A percentile compares a stretch with the other conserved stretches of the same genome.
These are phyloP conservation scores for Tichodroma muraria DNA, from an alignment of 2,113 vertebrate species.

Conservation along the genomic window DNA sequence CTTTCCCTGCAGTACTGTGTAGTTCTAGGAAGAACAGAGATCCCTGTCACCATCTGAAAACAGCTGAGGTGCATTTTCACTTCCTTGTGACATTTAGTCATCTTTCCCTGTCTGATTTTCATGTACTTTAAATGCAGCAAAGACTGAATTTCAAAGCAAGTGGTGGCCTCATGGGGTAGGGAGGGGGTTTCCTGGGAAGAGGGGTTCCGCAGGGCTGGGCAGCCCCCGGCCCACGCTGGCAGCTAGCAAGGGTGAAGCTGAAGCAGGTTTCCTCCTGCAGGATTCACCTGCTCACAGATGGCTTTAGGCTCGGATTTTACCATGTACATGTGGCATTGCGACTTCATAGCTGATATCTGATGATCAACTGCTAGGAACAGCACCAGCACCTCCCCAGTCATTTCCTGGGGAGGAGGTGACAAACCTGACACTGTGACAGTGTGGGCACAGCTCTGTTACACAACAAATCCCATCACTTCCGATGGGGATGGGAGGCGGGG, in stretches of 20 bases:
- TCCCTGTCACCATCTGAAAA: neutral
- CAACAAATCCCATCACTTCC: neutral
- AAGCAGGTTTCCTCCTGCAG: neutral
- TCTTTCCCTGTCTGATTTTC: neutral
- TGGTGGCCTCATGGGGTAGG: accelerated
- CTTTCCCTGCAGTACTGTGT: neutral
- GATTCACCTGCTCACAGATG: neutral
- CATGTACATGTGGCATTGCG: neutral
- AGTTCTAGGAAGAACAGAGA: neutral
- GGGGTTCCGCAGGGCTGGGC: accelerated
- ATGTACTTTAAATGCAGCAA: neutral
- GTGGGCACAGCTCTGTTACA: neutral
- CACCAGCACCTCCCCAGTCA: neutral
- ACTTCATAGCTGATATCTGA: neutral
- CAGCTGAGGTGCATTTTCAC: neutral
- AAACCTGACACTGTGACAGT: neutral
- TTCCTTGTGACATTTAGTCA: neutral
- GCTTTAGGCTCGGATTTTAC: neutral
- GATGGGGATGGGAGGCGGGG: accelerated
- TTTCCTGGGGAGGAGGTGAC: neutral
- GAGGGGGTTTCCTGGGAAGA: neutral
- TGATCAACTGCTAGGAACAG: neutral
- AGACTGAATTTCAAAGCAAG: neutral
- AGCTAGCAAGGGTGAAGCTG: neutral
- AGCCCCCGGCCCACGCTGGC: accelerated